Evolutionary conservation across 92 coral and sea anemone species (phyloP), one percentile per base, ranked within the genome.

Genomic region (Epizoanthus ramosus): DNA sequence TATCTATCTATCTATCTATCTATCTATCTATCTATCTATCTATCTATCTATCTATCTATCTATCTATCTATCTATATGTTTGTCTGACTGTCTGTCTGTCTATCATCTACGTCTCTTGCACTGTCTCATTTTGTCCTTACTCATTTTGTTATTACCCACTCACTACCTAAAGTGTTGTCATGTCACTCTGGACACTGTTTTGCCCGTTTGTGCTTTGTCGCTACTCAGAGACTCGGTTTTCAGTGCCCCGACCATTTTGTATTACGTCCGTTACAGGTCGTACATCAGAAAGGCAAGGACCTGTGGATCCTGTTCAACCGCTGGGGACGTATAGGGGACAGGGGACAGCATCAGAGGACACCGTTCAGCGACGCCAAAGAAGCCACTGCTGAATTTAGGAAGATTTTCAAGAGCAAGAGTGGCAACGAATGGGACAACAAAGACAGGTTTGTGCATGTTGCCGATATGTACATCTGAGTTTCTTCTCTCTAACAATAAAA

Each of bases 241-340:
- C 2, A 50, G 16, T 6, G 15, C 10, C 3, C 15, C 13, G 3
- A 50, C 8, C 54, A 3, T 50, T 12, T 12, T 50, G 54, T 12
- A 50, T 16, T 50, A 12, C 54, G 9, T 17, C 23, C 21, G 9
- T 65, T 72, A 21, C 87, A 93, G 97, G 90, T 93, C 16, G 87
- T 93, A 21, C 80, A 91, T 72, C 94, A 91, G 75, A 91, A 91
- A 79, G 97, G 91, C 73, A 93, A 93, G 84, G 90, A 91, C n/a
- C 88, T 93, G 52, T 93, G 93, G 94, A 90, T 93, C 33, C 79
- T 93, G 61, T 84, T 93, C 58, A 93, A 91, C 50, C 97, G 97
- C 54, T 93, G 97, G 97, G 97, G 97, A 1, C 91, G 97, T 19
- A 87, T 93, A 3, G 97, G 97, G 28, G 93, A 86, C 83, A 88